Percentiles rank a stretch among this genome's conserved stretches.
Conservation (phyloP, 2,888 invertebrate species). For the Leucozona laternaria region DNA sequence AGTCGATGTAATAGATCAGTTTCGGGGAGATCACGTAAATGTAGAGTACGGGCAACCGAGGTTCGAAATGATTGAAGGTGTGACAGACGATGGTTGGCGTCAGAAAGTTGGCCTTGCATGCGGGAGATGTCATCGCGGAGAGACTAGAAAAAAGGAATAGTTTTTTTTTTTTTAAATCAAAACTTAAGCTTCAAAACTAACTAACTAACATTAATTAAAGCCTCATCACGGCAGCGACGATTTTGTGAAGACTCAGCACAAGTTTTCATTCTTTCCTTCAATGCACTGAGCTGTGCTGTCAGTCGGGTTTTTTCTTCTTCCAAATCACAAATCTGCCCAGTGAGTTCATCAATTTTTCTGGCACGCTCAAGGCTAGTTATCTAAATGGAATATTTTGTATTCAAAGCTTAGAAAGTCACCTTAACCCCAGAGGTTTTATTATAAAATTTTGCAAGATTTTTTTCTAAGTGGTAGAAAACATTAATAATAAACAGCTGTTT, state of each 20-base stretch:
- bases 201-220: slow-evolving; percentile 81
- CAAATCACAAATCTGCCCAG: slow-evolving; percentile 91
- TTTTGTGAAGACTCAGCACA: slow-evolving; percentile 82
- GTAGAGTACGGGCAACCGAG: slow-evolving; percentile 89
- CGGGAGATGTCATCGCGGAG: slow-evolving; percentile 91
- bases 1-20: slow-evolving; percentile 91
- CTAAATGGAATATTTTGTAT: slow-evolving; percentile 82
- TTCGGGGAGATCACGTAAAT: slow-evolving; percentile 89
- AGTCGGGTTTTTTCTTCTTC: slow-evolving; percentile 89
- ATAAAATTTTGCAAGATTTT: too few species aligned
- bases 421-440: too few species aligned
- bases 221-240: slow-evolving; percentile 82
- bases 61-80: slow-evolving; percentile 91
- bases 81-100: slow-evolving; percentile 90
- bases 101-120: slow-evolving; percentile 89
- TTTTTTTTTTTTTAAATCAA: neutral
- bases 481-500: too few species aligned
- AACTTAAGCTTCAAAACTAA: neutral
- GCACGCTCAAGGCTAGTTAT: slow-evolving; percentile 93
- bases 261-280: slow-evolving; percentile 81
- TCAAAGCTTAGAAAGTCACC: neutral
- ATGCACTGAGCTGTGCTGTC: slow-evolving; percentile 79
- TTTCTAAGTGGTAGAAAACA: too few species aligned
- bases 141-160: slow-evolving; percentile 82
- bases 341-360: slow-evolving; percentile 92